phyloP scores from a whole-genome alignment of 2,888 invertebrate species.

The Empis livida region DNA sequence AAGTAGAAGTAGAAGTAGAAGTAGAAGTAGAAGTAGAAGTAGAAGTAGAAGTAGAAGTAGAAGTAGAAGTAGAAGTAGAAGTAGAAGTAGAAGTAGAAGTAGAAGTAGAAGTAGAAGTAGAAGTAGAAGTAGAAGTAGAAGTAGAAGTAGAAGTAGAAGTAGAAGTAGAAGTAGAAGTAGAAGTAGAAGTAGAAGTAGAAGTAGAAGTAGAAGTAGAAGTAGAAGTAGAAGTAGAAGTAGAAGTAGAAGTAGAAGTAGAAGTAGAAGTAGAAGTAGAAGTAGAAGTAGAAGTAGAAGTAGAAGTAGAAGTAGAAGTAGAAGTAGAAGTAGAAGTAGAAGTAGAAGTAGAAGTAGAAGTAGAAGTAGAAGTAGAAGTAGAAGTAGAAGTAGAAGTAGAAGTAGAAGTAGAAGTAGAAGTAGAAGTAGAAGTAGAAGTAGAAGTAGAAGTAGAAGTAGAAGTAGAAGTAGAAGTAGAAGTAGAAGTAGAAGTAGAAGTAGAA shows the following conservation, averaged over 20 bases:
- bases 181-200: not conserved
- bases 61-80: not conserved
- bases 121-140: not conserved
- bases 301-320: not conserved
- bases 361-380: not conserved
- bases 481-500: not conserved
- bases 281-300: not conserved
- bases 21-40: not conserved
- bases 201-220: not conserved
- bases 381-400: not conserved
- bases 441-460: not conserved
- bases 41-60: not conserved
- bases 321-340: not conserved
- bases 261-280: not conserved
- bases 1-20: too few relatives aligned
- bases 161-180: not conserved
- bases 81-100: not conserved
- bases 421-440: conserved; percentile 1
- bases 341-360: conserved; percentile 1
- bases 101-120: not conserved
- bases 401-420: not conserved
- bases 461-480: not conserved
- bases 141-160: not conserved
- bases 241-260: not conserved
- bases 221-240: not conserved